Evolutionary conservation across 2,797 vertebrate species (phyloP).

Genomic region (Benthosema pterotum): DNA sequence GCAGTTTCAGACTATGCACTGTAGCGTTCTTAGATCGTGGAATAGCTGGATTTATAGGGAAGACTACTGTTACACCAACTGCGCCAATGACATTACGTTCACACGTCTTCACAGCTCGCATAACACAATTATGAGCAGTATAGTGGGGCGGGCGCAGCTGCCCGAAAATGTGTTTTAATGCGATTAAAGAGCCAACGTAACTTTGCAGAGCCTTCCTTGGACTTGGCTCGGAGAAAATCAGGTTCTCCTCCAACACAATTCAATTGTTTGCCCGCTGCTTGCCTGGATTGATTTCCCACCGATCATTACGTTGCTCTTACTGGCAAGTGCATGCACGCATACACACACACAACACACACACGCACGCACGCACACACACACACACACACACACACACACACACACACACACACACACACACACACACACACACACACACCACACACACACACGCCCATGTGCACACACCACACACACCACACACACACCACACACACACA

Average conservation of each 20-base stretch:
- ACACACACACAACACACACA: background rate
- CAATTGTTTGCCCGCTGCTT: slow-evolving; percentile 66
- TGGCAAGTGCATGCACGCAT: slow-evolving; percentile 38
- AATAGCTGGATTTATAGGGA: too few relatives aligned
- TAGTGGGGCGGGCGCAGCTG: slow-evolving; percentile 27
- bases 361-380: background rate
- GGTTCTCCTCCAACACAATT: slow-evolving; percentile 72
- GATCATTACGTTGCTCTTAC: slow-evolving; percentile 66
- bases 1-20: too few relatives aligned
- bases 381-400: background rate
- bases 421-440: background rate
- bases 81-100: slow-evolving; percentile 34
- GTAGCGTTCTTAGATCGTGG: too few relatives aligned
- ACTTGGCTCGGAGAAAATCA: slow-evolving; percentile 62
- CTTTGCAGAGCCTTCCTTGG: slow-evolving; percentile 40
- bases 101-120: slow-evolving; percentile 37
- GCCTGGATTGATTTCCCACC: slow-evolving; percentile 59
- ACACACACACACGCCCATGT: background rate
- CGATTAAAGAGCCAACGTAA: slow-evolving; percentile 52
- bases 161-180: slow-evolving; percentile 52
- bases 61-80: slow-evolving; percentile 31
- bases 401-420: slow-evolving; percentile 28
- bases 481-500: background rate
- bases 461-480: background rate
- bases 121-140: slow-evolving; percentile 48